phyloP scores from a whole-genome alignment of 1,140 invertebrate genomes.

The Muscidifurax raptorellus region DNA sequence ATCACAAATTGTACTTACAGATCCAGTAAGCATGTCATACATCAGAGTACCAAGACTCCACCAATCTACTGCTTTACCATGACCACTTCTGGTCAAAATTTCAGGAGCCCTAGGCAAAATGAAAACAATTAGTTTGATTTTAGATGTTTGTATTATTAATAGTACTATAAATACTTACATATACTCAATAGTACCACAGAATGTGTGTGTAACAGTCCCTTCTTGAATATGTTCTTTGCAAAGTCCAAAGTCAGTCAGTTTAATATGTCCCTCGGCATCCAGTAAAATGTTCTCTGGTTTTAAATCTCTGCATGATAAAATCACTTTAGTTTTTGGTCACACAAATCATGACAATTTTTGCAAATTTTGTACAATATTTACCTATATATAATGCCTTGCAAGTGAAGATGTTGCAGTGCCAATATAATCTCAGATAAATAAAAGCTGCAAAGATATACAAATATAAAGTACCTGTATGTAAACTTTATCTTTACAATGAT shows the following conservation, averaged over 20 bases:
- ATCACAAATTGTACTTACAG: conserved; percentile 71
- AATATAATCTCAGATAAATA: conserved; percentile 98
- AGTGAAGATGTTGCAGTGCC: conserved; percentile 97
- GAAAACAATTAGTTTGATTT: neutral
- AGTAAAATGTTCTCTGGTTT: conserved; percentile 99
- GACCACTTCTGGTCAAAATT: conserved; percentile 95
- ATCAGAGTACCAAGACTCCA: conserved; percentile 98
- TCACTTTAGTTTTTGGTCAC: neutral
- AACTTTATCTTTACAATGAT: neutral
- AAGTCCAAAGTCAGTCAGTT: conserved; percentile 99
- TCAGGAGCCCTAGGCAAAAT: conserved; percentile 90
- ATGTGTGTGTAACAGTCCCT: conserved; percentile 97
- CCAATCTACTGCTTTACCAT: conserved; percentile 99
- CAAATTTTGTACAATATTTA: conserved; percentile 54
- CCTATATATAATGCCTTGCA: conserved; percentile 95
- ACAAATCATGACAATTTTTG: neutral
- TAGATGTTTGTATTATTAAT: neutral
- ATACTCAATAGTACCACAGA: conserved; percentile 99
- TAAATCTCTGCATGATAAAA: conserved; percentile 85
- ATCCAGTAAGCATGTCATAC: conserved; percentile 99
- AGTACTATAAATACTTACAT: conserved; percentile 86
- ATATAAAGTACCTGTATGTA: neutral
- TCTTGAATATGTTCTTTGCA: conserved; percentile 99
- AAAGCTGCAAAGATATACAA: conserved; percentile 84
- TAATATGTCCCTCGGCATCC: conserved; percentile 96